Conservation (phyloP, 2,888 invertebrate species). For the Dynastes tityus region DNA sequence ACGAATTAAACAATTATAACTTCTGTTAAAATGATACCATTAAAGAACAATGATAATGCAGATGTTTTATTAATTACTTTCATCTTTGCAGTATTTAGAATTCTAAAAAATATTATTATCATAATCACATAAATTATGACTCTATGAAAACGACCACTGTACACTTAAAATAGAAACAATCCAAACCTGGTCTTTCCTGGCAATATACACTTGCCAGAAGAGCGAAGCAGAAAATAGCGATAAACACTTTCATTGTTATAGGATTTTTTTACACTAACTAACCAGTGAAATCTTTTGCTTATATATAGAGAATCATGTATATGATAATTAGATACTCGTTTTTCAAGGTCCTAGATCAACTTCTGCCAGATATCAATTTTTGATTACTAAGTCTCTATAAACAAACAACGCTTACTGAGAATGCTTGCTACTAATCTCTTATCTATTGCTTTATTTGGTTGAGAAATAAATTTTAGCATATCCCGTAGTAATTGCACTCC, state of each 20-base stretch:
- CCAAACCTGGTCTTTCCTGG: conserved; percentile 28
- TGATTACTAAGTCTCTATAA: too few species aligned
- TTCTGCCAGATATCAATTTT: background rate
- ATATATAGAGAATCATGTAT: conserved; percentile 11
- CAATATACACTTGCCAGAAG: conserved; percentile 4
- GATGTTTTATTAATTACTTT: too few species aligned
- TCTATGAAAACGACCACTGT: too few species aligned
- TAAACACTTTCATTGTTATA: conserved; percentile 11
- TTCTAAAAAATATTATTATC: too few species aligned
- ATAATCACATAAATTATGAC: too few species aligned
- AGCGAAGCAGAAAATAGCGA: conserved; percentile 1
- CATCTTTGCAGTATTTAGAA: too few species aligned
- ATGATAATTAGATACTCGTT: background rate
- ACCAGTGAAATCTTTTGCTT: background rate
- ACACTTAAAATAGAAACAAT: background rate
- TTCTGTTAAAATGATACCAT: too few species aligned
- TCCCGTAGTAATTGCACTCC: too few species aligned
- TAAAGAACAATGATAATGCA: too few species aligned
- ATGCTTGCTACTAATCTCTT: background rate
- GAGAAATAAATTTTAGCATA: too few species aligned
- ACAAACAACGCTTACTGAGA: background rate
- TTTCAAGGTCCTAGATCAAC: conserved; percentile 4
- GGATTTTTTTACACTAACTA: background rate
- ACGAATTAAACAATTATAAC: too few species aligned
- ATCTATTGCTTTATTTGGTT: too few species aligned